A percentile compares a stretch with the other conserved stretches of the same genome.
phyloP scores from a whole-genome alignment of 2,888 invertebrate genomes.

The Erebia palarica region DNA sequence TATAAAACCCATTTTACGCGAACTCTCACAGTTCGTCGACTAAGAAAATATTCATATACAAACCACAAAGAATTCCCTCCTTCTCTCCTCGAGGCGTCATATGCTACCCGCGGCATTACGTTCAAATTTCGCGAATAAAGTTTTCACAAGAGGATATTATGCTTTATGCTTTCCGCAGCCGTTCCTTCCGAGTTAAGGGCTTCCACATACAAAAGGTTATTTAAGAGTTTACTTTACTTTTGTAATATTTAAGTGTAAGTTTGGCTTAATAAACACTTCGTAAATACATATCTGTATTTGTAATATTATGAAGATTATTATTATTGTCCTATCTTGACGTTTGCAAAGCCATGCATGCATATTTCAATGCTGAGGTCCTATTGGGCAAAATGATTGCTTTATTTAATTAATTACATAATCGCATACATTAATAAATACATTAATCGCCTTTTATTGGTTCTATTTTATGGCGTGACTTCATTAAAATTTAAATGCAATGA shows the following conservation, averaged over 20 bases:
- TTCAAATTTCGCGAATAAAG: constrained; percentile 35
- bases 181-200: constrained; percentile 16
- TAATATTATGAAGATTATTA: too few relatives aligned
- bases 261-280: too few relatives aligned
- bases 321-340: too few relatives aligned
- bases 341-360: too few relatives aligned
- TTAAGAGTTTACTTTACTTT: neutral
- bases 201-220: constrained; percentile 10
- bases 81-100: constrained; percentile 29
- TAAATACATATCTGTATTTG: too few relatives aligned
- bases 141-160: constrained; percentile 35
- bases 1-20: neutral
- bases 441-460: too few relatives aligned
- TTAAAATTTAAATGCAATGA: too few relatives aligned
- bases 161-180: constrained; percentile 32
- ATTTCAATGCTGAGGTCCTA: too few relatives aligned
- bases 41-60: constrained; percentile 17
- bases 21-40: neutral
- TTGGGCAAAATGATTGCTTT: too few relatives aligned
- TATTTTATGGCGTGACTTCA: too few relatives aligned
- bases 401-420: too few relatives aligned
- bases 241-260: neutral
- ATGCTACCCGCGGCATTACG: constrained; percentile 34
- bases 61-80: constrained; percentile 16
- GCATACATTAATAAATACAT: too few relatives aligned